A percentile compares a stretch with the other conserved stretches of the same genome.
These are phyloP conservation scores for Argynnis bischoffii DNA, from an alignment of 2,888 invertebrate species.

Conservation along the genomic window DNA sequence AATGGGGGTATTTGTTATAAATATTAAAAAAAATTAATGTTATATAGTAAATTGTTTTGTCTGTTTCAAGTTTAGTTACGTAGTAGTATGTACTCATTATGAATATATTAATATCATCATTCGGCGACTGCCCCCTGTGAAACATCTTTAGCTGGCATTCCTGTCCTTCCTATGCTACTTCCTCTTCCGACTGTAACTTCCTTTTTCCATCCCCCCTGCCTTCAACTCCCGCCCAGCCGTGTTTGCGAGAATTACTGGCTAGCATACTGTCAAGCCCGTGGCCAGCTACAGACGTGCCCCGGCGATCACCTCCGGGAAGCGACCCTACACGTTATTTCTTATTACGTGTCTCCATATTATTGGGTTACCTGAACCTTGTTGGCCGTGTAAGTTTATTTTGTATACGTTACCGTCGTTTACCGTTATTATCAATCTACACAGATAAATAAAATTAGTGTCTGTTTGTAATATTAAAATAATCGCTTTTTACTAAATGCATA, in stretches of 20 bases:
- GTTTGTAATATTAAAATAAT: no score
- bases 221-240: not conserved
- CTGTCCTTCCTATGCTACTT: not conserved
- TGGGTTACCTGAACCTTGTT: no score
- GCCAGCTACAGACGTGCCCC: conserved; percentile 31
- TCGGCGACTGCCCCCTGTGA: conserved; percentile 34
- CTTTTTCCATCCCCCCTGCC: not conserved
- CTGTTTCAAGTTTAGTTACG: conserved; percentile 28
- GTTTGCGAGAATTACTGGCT: not conserved
- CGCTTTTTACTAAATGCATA: no score
- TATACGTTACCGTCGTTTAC: not conserved
- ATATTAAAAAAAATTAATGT: conserved; percentile 8
- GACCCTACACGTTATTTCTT: not conserved
- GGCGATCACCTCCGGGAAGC: conserved; percentile 30
- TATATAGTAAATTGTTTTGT: conserved; percentile 27
- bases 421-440: no score
- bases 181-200: not conserved
- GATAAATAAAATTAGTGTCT: no score
- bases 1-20: not conserved
- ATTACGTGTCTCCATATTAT: no score
- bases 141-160: conserved; percentile 25
- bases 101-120: no score
- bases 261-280: conserved; percentile 28
- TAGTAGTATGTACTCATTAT: no score
- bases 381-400: no score